phyloP scores from a whole-genome alignment of 1,140 invertebrate genomes.

The Reticulitermes speratus region DNA sequence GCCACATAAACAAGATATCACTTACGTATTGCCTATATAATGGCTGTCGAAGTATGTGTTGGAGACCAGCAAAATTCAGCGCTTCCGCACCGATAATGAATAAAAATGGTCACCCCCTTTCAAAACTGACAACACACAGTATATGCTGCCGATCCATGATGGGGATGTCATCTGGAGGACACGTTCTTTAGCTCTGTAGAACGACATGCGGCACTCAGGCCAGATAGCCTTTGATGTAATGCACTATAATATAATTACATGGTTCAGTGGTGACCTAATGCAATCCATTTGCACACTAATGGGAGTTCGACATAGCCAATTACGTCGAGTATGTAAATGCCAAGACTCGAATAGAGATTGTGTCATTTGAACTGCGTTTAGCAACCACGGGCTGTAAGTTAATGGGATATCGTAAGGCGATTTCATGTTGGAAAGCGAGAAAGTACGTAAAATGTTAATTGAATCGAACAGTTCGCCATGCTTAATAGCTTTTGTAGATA shows the following conservation, averaged over 20 bases:
- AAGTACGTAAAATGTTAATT: background rate
- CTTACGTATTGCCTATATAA: too few species aligned
- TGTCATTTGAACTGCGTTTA: background rate
- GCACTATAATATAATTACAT: background rate
- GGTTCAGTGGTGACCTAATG: constrained; percentile 9
- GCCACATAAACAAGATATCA: too few species aligned
- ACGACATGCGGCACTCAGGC: background rate
- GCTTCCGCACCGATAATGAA: too few species aligned
- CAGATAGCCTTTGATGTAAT: constrained; percentile 1
- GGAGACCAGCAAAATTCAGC: too few species aligned
- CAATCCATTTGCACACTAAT: constrained; percentile 12
- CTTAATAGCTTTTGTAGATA: too few species aligned
- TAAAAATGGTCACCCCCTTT: too few species aligned
- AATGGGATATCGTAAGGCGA: background rate
- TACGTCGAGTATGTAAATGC: constrained; percentile 7
- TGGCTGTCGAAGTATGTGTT: too few species aligned
- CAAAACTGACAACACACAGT: background rate
- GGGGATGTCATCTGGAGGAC: background rate
- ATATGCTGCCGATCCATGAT: background rate
- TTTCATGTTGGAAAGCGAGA: background rate
- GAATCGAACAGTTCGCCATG: too few species aligned
- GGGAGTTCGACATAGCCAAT: background rate
- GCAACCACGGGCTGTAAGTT: background rate
- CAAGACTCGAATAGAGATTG: background rate
- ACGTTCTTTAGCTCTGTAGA: background rate